These are phyloP conservation scores for Pseudomyrmex dendroicus DNA, from an alignment of 1,140 invertebrate species.

Conservation along the genomic window DNA sequence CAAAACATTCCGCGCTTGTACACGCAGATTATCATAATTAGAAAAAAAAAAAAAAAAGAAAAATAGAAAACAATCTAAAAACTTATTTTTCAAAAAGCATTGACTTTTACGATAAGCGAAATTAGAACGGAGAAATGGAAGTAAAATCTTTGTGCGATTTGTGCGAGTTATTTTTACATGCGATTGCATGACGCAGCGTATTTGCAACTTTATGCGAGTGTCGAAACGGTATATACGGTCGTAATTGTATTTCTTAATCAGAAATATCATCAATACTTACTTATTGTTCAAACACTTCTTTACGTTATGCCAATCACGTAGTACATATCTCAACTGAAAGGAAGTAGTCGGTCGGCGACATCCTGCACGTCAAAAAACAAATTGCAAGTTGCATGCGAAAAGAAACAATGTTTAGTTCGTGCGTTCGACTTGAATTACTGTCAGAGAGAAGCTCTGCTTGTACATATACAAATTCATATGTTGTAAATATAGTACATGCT, in stretches of 20 bases:
- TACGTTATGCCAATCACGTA: neutral
- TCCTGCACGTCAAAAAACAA: conserved; percentile 1
- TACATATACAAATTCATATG: conserved; percentile 4
- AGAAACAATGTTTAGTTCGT: conserved; percentile 17
- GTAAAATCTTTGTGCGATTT: no score
- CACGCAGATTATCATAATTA: no score
- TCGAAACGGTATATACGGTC: neutral
- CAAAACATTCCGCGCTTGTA: no score
- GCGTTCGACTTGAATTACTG: neutral
- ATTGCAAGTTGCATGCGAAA: conserved; percentile 40
- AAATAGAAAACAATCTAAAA: no score
- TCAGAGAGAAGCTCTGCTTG: neutral
- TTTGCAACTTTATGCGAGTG: neutral
- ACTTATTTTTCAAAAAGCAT: no score
- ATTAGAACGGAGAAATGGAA: no score
- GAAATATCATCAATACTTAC: neutral
- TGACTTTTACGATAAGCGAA: no score
- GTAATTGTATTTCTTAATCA: neutral
- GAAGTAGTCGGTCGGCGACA: neutral
- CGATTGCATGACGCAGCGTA: neutral
- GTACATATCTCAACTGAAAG: neutral
- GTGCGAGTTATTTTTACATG: no score
- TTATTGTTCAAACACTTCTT: neutral
- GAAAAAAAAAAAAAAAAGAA: no score
- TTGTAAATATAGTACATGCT: neutral